A percentile compares a stretch with the other conserved stretches of the same genome.
Evolutionary conservation across 2,888 invertebrate genomes (phyloP).

Genomic region (Acleris cristana): DNA sequence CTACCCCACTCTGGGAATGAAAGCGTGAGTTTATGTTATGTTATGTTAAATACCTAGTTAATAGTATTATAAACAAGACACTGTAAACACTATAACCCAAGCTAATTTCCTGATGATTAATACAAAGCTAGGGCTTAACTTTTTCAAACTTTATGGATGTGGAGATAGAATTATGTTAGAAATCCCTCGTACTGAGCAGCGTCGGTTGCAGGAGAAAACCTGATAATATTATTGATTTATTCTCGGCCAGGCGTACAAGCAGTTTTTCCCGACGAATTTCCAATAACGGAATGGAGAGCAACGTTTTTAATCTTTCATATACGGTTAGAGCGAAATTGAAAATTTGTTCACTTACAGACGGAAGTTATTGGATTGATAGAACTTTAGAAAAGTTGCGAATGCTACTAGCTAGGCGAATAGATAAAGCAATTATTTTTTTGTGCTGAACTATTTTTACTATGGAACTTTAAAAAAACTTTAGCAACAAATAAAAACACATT

Average conservation of each 20-base stretch:
- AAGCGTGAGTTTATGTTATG: too few relatives aligned
- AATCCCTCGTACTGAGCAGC: constrained; percentile 4
- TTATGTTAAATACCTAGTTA: too few relatives aligned
- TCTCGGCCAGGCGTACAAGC: constrained; percentile 9
- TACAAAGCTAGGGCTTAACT: background rate
- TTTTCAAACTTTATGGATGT: constrained; percentile 1
- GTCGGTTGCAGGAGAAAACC: constrained; percentile 20
- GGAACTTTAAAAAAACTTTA: too few relatives aligned
- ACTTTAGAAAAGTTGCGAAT: constrained; percentile 1
- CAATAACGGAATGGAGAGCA: constrained; percentile 21
- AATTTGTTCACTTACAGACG: background rate
- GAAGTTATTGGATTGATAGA: constrained; percentile 8
- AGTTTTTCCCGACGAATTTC: constrained; percentile 20
- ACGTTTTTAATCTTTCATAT: constrained; percentile 18
- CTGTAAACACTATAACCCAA: background rate
- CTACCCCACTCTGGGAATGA: too few relatives aligned
- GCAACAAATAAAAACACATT: too few relatives aligned
- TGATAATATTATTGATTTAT: constrained; percentile 25
- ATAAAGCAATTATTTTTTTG: background rate
- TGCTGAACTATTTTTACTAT: too few relatives aligned
- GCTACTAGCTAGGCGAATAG: background rate
- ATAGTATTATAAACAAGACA: background rate
- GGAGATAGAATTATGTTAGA: constrained; percentile 17
- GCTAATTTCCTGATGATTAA: background rate
- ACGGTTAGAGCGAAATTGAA: constrained; percentile 17